phyloP scores from a whole-genome alignment of 37 sponge, comb jelly and placozoan genomes.

The Petrosia ficiformis region DNA sequence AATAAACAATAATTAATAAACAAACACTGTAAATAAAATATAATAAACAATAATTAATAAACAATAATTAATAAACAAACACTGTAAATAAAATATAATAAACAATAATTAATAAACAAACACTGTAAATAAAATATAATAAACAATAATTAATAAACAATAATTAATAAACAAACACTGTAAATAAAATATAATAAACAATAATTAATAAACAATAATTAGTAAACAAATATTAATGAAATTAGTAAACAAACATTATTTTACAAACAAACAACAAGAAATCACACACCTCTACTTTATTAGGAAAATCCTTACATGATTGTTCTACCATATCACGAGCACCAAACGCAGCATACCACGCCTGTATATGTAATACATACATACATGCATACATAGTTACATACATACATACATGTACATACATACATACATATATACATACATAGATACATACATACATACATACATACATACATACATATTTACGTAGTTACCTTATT shows the following conservation, averaged over 20 bases:
- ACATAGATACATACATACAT: conserved; percentile 17
- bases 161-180: no score
- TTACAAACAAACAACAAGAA: no score
- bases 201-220: neutral
- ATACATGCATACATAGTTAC: neutral
- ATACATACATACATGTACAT: neutral
- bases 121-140: neutral
- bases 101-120: neutral
- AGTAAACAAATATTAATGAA: neutral
- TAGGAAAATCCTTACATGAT: conserved; percentile 68
- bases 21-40: neutral
- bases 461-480: conserved; percentile 14
- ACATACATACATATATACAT: conserved; percentile 10
- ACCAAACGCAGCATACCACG: conserved; percentile 86
- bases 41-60: no score
- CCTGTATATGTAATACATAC: conserved; percentile 40
- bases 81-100: no score
- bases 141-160: no score
- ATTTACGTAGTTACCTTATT: conserved; percentile 71
- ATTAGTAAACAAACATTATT: no score
- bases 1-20: neutral
- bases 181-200: neutral
- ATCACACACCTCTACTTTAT: conserved; percentile 68
- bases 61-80: no score
- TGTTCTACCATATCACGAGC: conserved; percentile 82